Percentiles rank a stretch among this genome's conserved stretches.
Evolutionary conservation across 2,113 vertebrate species (phyloP).

Genomic region (Dolichotis patagonum): DNA sequence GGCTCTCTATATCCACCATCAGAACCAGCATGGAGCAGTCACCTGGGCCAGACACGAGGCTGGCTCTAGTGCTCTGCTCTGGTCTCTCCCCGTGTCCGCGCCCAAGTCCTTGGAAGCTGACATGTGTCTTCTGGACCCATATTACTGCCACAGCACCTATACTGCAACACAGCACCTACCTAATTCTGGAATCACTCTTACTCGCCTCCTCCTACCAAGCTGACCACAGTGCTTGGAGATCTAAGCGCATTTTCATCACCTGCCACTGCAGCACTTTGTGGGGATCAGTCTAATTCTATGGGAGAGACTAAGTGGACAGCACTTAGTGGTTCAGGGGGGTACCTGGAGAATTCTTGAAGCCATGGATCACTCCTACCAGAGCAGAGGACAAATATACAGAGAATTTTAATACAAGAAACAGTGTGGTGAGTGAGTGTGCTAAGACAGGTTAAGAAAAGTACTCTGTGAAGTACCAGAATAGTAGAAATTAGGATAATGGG

Average conservation of each 20-base stretch:
- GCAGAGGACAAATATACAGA: background rate
- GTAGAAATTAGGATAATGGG: background rate
- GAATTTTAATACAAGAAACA: background rate
- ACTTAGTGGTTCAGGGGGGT: background rate
- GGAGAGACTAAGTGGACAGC: background rate
- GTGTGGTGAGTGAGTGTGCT: background rate
- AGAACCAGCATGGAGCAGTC: background rate
- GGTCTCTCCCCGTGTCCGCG: background rate
- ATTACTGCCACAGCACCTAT: background rate
- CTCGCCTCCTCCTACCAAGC: background rate
- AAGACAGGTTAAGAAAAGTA: constrained; percentile 23
- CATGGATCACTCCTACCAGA: background rate
- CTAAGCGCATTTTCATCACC: background rate
- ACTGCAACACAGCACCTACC: background rate
- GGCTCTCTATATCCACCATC: background rate
- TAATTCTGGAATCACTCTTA: background rate
- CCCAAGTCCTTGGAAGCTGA: background rate
- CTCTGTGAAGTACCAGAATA: background rate
- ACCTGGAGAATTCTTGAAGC: background rate
- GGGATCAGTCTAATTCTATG: background rate
- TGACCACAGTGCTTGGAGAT: background rate
- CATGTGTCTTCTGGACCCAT: background rate
- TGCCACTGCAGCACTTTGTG: background rate
- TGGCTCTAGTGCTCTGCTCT: background rate
- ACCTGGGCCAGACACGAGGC: background rate